Evolutionary conservation across 1,140 invertebrate genomes (phyloP).

Genomic region (Pseudomyrmex dendroicus): DNA sequence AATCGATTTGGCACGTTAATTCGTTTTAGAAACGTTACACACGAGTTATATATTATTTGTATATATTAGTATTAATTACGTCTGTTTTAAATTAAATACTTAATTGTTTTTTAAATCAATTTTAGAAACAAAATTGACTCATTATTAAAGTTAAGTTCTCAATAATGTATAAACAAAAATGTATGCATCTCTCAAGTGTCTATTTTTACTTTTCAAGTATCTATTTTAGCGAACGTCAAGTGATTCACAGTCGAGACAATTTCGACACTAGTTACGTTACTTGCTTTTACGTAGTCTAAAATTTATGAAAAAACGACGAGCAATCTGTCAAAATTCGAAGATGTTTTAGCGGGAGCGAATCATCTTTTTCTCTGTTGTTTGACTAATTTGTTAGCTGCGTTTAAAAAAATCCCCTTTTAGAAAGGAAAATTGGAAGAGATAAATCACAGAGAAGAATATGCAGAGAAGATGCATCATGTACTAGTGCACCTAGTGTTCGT

Average conservation of each 20-base stretch:
- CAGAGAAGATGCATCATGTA: not conserved
- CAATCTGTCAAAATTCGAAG: slow-evolving; percentile 1
- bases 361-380: not conserved
- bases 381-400: slow-evolving; percentile 27
- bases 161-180: not conserved
- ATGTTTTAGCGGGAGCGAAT: not conserved
- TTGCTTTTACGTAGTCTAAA: slow-evolving; percentile 17
- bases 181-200: not conserved
- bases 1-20: slow-evolving; percentile 37
- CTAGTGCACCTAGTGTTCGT: not conserved
- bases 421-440: slow-evolving; percentile 36
- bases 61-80: too few species aligned
- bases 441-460: slow-evolving; percentile 26
- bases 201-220: too few species aligned
- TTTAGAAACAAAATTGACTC: not conserved
- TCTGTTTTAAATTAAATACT: too few species aligned
- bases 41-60: too few species aligned
- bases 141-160: too few species aligned
- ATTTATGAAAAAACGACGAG: slow-evolving; percentile 17
- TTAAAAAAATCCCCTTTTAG: slow-evolving; percentile 52
- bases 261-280: not conserved
- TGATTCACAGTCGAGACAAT: slow-evolving; percentile 29
- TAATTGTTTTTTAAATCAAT: too few species aligned
- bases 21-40: not conserved
- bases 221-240: not conserved